Evolutionary conservation across 92 coral and sea anemone genomes (phyloP).

Genomic region (Virgularia gustaviana): DNA sequence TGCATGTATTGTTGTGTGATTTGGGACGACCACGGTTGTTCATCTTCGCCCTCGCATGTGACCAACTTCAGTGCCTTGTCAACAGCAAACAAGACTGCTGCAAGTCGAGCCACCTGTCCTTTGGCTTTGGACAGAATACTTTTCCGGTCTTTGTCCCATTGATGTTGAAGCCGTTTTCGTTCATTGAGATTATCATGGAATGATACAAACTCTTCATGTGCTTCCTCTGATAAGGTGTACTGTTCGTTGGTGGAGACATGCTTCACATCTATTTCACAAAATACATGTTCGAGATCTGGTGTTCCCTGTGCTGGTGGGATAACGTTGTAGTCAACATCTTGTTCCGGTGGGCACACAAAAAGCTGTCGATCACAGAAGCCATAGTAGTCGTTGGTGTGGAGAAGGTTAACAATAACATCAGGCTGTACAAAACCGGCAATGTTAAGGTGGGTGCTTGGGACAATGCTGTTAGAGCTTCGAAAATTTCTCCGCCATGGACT

Average conservation of each 20-base stretch:
- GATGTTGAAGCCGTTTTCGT: slow-evolving; percentile 50
- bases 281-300: slow-evolving; percentile 16
- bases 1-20: slow-evolving; percentile 33
- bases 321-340: slow-evolving; percentile 55
- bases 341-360: slow-evolving; percentile 58
- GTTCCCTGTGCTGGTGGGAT: slow-evolving; percentile 20
- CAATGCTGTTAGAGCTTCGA: slow-evolving; percentile 48
- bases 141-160: slow-evolving; percentile 52
- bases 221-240: slow-evolving; percentile 41
- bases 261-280: neutral
- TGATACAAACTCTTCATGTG: slow-evolving; percentile 51
- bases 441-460: slow-evolving; percentile 48
- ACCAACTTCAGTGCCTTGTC: slow-evolving; percentile 43
- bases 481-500: slow-evolving; percentile 50
- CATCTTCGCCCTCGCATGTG: neutral
- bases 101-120: slow-evolving; percentile 58
- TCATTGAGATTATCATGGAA: slow-evolving; percentile 50
- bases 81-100: slow-evolving; percentile 54
- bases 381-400: slow-evolving; percentile 56
- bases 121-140: slow-evolving; percentile 58
- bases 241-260: slow-evolving; percentile 11
- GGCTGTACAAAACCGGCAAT: slow-evolving; percentile 65
- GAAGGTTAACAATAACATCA: slow-evolving; percentile 45
- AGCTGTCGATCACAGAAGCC: slow-evolving; percentile 54
- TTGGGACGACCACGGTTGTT: slow-evolving; percentile 20